Percentiles rank a stretch among this genome's conserved stretches.
Conservation (phyloP, 1,140 invertebrate genomes). For the Lysiphlebus fabarum region DNA sequence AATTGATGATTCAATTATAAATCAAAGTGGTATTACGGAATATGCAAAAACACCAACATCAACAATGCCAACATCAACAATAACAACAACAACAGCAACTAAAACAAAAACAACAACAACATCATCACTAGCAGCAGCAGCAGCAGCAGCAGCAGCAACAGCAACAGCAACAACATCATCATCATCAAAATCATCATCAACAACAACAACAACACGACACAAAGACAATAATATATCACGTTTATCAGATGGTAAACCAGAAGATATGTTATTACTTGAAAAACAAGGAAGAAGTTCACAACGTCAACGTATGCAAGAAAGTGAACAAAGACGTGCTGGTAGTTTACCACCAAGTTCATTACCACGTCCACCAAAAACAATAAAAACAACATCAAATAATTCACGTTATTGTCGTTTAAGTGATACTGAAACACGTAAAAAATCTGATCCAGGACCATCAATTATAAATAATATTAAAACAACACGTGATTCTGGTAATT, state of each 20-base stretch:
- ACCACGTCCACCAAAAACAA: constrained; percentile 61
- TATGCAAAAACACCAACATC: constrained; percentile 49
- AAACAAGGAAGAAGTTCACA: constrained; percentile 74
- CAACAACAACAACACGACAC: constrained; percentile 43
- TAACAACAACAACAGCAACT: too few species aligned
- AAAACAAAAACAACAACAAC: constrained; percentile 30
- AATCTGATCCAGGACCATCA: constrained; percentile 44
- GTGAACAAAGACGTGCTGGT: constrained; percentile 49
- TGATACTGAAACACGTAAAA: constrained; percentile 57
- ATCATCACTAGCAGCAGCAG: constrained; percentile 15
- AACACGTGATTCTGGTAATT: constrained; percentile 41
- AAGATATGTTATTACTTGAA: constrained; percentile 71
- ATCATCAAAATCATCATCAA: too few species aligned
- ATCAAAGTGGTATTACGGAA: constrained; percentile 46
- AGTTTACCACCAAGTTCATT: constrained; percentile 65
- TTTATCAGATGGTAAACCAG: constrained; percentile 53
- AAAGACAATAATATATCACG: constrained; percentile 42
- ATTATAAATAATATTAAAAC: constrained; percentile 35
- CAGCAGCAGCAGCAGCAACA: constrained; percentile 39
- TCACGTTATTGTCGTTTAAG: constrained; percentile 59
- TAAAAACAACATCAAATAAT: constrained; percentile 55
- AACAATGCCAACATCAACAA: constrained; percentile 26
- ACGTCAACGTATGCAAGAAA: constrained; percentile 64
- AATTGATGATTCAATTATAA: constrained; percentile 52
- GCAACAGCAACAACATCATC: constrained; percentile 31